phyloP scores from a whole-genome alignment of 2,888 invertebrate species.

The Pocota personata region DNA sequence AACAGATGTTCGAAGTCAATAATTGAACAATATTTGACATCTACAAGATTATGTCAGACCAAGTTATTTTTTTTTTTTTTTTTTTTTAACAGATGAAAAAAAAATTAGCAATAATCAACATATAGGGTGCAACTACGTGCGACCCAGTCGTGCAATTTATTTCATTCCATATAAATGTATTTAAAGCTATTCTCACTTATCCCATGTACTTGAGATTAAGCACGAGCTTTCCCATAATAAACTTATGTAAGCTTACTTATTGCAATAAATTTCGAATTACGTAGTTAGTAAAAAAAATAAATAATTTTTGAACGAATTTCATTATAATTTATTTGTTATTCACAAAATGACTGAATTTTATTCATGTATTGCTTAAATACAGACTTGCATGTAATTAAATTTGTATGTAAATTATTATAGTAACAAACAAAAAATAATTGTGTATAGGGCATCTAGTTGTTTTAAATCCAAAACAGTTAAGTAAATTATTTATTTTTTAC shows the following conservation, averaged over 20 bases:
- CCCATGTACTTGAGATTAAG: not conserved
- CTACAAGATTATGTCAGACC: too few species aligned
- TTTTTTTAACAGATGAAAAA: too few species aligned
- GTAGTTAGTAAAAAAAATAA: slow-evolving; percentile 2
- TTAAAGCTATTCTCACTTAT: too few species aligned
- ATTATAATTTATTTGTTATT: not conserved
- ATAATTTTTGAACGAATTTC: not conserved
- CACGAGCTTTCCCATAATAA: not conserved
- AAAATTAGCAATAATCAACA: too few species aligned
- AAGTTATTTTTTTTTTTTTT: too few species aligned
- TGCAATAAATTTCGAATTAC: not conserved
- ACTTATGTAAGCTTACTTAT: not conserved
- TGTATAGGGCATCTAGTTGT: not conserved
- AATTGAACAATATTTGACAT: too few species aligned
- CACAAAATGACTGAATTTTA: slow-evolving; percentile 37
- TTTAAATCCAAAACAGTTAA: not conserved
- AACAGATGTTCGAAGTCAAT: too few species aligned
- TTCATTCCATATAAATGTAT: too few species aligned
- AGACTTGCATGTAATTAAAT: not conserved
- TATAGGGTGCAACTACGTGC: too few species aligned
- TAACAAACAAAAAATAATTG: not conserved
- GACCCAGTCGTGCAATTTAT: too few species aligned
- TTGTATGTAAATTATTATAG: not conserved
- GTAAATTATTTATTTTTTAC: not conserved
- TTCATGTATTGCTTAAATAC: slow-evolving; percentile 15